These are phyloP conservation scores for Thumatha senex DNA, from an alignment of 2,888 invertebrate species.

Conservation along the genomic window DNA sequence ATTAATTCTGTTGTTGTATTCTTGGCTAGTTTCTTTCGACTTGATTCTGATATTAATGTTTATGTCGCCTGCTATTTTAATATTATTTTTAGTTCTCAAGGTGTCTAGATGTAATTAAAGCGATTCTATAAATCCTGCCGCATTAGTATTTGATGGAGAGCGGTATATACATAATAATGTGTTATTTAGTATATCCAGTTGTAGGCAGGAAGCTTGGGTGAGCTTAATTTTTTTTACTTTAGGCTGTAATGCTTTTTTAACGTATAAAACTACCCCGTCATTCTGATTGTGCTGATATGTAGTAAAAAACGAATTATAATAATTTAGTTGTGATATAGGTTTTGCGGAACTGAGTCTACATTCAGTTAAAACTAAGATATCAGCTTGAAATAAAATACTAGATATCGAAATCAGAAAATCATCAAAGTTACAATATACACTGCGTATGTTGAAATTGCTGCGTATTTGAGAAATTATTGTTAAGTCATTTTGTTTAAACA, in stretches of 20 bases:
- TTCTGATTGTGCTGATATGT: neutral
- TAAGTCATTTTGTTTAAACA: too few relatives aligned
- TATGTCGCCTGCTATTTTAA: too few relatives aligned
- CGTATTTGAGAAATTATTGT: neutral
- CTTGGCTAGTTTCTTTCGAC: too few relatives aligned
- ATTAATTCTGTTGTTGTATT: too few relatives aligned
- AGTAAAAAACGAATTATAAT: neutral
- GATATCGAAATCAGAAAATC: neutral
- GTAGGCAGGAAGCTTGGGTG: neutral
- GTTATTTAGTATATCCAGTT: neutral
- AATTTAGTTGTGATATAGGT: neutral
- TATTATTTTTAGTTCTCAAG: too few relatives aligned
- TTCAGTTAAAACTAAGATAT: neutral
- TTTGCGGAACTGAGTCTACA: neutral
- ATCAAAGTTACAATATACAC: too few relatives aligned
- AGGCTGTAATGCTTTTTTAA: neutral
- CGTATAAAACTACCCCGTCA: neutral
- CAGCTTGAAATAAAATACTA: neutral
- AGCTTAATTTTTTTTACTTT: neutral
- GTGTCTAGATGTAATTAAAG: too few relatives aligned
- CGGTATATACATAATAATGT: too few relatives aligned
- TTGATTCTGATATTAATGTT: too few relatives aligned
- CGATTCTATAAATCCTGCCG: too few relatives aligned
- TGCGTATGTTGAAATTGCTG: too few relatives aligned
- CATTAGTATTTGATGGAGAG: too few relatives aligned